These are phyloP conservation scores for Semnornis frantzii DNA, from an alignment of 2,113 vertebrate genomes.

Conservation along the genomic window DNA sequence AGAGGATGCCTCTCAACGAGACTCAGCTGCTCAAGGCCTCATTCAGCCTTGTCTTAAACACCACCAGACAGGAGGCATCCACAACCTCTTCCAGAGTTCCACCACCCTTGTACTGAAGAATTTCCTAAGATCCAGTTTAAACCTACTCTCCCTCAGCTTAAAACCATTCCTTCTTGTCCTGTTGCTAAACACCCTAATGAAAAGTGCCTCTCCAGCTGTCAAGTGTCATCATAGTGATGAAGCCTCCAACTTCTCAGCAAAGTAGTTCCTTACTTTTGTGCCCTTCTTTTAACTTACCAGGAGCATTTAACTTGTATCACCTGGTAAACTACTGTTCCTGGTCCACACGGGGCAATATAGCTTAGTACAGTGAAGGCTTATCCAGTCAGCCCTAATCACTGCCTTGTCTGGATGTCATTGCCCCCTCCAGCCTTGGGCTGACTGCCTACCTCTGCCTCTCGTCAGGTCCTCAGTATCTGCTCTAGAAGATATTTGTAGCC, in stretches of 20 bases:
- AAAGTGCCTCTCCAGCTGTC: no score
- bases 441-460: constrained; percentile 71
- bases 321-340: constrained; percentile 3
- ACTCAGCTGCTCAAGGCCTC: no score
- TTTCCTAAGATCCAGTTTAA: no score
- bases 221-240: not conserved
- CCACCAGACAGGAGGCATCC: no score
- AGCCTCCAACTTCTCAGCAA: not conserved
- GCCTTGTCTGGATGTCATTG: constrained; percentile 50
- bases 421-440: constrained; percentile 68
- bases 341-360: not conserved
- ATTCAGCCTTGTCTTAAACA: no score
- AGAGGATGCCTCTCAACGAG: no score
- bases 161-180: no score
- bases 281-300: not conserved
- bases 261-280: not conserved
- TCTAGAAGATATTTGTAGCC: constrained; percentile 72
- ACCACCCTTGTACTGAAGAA: no score
- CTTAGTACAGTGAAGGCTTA: not conserved
- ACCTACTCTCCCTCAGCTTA: no score
- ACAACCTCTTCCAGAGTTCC: no score
- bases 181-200: no score
- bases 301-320: not conserved
- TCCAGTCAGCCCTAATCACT: constrained; percentile 33
- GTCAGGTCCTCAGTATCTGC: constrained; percentile 71